Base-by-base conservation (phyloP, 1,140 invertebrate genomes). In the Lepidotrigona ventralis region DNA sequence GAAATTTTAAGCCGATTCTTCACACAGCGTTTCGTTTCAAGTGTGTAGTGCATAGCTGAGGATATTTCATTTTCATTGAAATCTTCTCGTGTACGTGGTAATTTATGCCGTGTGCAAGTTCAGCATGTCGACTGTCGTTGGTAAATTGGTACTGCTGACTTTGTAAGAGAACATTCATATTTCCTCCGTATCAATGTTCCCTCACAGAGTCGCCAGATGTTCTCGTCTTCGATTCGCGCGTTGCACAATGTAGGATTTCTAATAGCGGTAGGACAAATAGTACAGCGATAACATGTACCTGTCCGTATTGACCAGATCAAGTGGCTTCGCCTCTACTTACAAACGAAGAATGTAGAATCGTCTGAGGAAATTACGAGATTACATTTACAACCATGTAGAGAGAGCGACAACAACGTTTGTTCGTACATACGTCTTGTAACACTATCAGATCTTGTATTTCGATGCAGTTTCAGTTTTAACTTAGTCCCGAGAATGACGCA, bases 201-300 rank as follows among this genome's bases (percentile, higher is more conserved):
- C 0, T 58, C 58, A 70, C 53, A 15, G 5, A 51, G 26, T 51
- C 69, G 19, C 2, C 14, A 29, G 39, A n/a, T 64, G 21, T 73
- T 63, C 14, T 53, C 33, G 17, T n/a, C n/a, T 21, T 64, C 51
- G 54, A 77, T 82, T 83, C 19, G 23, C 56, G 17, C 46, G 9
- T 46, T 46, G 39, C 39, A 53, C 39, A 39, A 51, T n/a, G 26
- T 83, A 79, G 82, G 82, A 73, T 56, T 72, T 79, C 60, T 84
- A 53, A 46, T 86, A 88, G 88, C 81, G 79, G 21, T 91, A 91
- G 90, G 82, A 86, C 86, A 90, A 88, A 64, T 91, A 92, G 90
- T 90, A 90, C 92, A 93, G 90, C 90, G 88, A 93, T 91, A 89
- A 93, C 90, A 91, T 87, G 93, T 94, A 94, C 93, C 93, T 94